Percentiles rank a stretch among this genome's conserved stretches.
These are phyloP conservation scores for Diorhabda carinulata DNA, from an alignment of 1,140 invertebrate genomes.

Conservation along the genomic window DNA sequence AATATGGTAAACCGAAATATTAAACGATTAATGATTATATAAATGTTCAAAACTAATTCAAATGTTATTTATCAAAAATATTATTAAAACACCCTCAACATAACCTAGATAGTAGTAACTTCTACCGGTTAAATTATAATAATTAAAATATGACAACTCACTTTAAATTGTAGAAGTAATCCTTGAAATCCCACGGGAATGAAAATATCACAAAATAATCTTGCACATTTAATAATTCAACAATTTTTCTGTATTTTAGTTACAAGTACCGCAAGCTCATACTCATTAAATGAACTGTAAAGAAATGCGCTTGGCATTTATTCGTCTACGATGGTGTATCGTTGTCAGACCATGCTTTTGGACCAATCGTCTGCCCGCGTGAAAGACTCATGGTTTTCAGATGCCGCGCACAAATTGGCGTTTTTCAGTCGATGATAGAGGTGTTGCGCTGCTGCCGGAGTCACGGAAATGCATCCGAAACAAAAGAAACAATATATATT, in stretches of 20 bases:
- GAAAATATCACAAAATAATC: not conserved
- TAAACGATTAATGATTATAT: no score
- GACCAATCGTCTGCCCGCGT: conserved; percentile 37
- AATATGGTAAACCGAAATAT: no score
- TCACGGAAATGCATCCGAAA: not conserved
- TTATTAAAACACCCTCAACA: not conserved
- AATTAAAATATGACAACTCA: not conserved
- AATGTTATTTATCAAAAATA: no score
- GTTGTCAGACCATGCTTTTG: conserved; percentile 41
- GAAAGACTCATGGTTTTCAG: conserved; percentile 32
- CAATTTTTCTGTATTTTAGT: not conserved
- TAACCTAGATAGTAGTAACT: not conserved
- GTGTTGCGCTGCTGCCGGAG: not conserved
- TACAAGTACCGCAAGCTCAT: conserved; percentile 5
- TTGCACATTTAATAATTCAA: not conserved
- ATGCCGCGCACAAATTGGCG: conserved; percentile 13
- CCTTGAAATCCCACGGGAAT: not conserved
- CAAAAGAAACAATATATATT: no score
- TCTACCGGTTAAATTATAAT: not conserved
- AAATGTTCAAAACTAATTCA: no score
- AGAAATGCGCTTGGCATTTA: conserved; percentile 36
- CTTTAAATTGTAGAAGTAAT: not conserved
- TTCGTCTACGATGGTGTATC: conserved; percentile 37
- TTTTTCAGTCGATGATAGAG: conserved; percentile 11
- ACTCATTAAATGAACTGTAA: conserved; percentile 25